Evolutionary conservation across 1,140 invertebrate species (phyloP).

Genomic region (Hestina assimilis): DNA sequence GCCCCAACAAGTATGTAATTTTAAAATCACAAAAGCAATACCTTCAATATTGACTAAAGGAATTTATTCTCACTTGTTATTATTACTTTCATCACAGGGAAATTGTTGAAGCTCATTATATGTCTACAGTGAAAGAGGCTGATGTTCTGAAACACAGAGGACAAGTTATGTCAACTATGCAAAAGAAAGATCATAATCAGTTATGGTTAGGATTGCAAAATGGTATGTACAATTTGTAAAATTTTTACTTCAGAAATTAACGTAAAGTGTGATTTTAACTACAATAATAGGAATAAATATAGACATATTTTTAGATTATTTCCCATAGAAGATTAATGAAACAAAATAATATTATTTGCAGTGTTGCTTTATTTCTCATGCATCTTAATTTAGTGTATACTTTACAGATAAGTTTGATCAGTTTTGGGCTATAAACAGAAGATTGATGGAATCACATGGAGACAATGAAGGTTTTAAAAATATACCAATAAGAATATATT

Average conservation of each 20-base stretch:
- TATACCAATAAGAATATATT: constrained; percentile 95
- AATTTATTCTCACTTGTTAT: too few relatives aligned
- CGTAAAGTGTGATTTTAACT: background rate
- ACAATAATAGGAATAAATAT: background rate
- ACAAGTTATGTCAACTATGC: constrained; percentile 95
- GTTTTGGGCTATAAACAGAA: constrained; percentile 98
- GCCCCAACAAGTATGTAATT: constrained; percentile 84
- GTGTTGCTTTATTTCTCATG: background rate
- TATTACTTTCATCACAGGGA: constrained; percentile 84
- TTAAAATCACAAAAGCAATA: too few relatives aligned
- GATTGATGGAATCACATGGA: constrained; percentile 92
- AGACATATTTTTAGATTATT: background rate
- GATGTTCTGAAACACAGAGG: constrained; percentile 97
- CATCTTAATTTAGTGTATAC: background rate
- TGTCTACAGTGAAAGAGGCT: constrained; percentile 98
- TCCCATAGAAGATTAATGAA: too few relatives aligned
- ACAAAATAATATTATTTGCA: background rate
- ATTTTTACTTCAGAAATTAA: too few relatives aligned
- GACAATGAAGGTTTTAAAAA: constrained; percentile 92
- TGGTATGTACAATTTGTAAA: constrained; percentile 81
- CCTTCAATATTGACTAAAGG: too few relatives aligned
- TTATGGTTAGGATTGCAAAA: constrained; percentile 96
- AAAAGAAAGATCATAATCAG: constrained; percentile 98
- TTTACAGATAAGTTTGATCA: constrained; percentile 97
- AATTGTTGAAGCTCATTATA: constrained; percentile 94